Base-by-base conservation (phyloP, 2,888 invertebrate species). In the Cerastis leucographa region DNA sequence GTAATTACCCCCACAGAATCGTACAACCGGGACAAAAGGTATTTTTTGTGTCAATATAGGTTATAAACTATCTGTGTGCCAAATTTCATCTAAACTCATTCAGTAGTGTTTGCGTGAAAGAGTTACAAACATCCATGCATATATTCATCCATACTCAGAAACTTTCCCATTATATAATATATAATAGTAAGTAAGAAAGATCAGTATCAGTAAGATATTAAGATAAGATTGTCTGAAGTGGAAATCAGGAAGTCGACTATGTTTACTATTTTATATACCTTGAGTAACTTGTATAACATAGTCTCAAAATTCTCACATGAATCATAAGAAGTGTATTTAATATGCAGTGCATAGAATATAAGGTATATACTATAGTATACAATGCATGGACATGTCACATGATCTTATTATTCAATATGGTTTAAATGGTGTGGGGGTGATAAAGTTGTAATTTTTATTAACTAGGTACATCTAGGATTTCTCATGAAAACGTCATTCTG, bases 251-350 rank as follows among this genome's bases (percentile, higher is more conserved):
- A 6, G 40, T 5, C 5, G 51, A 22, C 35, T 22, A 35, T 11
- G 25, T 1, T 5, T n/a, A 11, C 54, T 35, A 35, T 35, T 35
- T 35, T 35, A 35, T 35, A 35, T 35, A 35, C 35, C 35, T 35
- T 35, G 35, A 2, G 35, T 35, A 35, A 65, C 46, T 29, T 29
- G 29, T 66, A 35, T 17, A 9, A 9, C 17, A 64, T n/a, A 12
- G 22, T 22, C 25, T 40, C 8, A 72, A 54, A 2, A 46, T 25
- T 49, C 40, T 12, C 25, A 17, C 4, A 11, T 74, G 75, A 62
- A 17, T 74, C 74, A 62, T 74, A 42, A 35, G n/a, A 44, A 44
- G 61, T 51, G 42, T 61, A 44, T 51, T 62, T 62, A 44, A 62
- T 62, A 42, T 51, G 42, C 61, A 62, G 29, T 75, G 12, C 19